These are phyloP conservation scores for Lottia scabra DNA, from an alignment of 2,888 invertebrate species.

Conservation along the genomic window DNA sequence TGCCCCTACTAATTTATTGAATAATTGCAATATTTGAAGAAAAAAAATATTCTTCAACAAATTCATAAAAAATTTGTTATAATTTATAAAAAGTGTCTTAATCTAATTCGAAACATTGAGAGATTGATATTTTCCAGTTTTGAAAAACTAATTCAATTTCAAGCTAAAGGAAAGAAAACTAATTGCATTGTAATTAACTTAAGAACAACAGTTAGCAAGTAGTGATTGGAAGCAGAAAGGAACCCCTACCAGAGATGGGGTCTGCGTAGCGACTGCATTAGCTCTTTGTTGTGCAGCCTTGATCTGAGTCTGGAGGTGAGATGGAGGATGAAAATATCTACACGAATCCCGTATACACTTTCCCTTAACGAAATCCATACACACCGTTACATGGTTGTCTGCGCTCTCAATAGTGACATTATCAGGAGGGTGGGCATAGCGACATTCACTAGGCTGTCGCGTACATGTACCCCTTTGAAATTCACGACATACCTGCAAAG, in stretches of 20 bases:
- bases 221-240: slow-evolving; percentile 14
- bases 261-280: slow-evolving; percentile 64
- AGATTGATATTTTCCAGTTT: background rate
- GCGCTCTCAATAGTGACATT: slow-evolving; percentile 90
- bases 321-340: slow-evolving; percentile 99
- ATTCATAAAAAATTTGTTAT: too few species aligned
- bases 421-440: slow-evolving; percentile 97
- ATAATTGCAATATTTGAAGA: too few species aligned
- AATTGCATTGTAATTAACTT: background rate
- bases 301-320: slow-evolving; percentile 86
- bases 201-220: slow-evolving; percentile 13
- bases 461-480: slow-evolving; percentile 98
- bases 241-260: slow-evolving; percentile 67
- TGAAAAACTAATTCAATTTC: background rate
- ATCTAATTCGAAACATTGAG: too few species aligned
- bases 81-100: too few species aligned
- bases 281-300: slow-evolving; percentile 78
- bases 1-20: background rate
- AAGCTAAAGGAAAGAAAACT: background rate
- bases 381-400: slow-evolving; percentile 99
- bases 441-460: slow-evolving; percentile 97
- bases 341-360: slow-evolving; percentile 97
- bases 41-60: too few species aligned
- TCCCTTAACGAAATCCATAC: slow-evolving; percentile 93
- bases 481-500: slow-evolving; percentile 84